Evolutionary conservation across 2,888 invertebrate genomes (phyloP), one percentile per base, ranked within the genome.

Genomic region (Synergus japonicus): DNA sequence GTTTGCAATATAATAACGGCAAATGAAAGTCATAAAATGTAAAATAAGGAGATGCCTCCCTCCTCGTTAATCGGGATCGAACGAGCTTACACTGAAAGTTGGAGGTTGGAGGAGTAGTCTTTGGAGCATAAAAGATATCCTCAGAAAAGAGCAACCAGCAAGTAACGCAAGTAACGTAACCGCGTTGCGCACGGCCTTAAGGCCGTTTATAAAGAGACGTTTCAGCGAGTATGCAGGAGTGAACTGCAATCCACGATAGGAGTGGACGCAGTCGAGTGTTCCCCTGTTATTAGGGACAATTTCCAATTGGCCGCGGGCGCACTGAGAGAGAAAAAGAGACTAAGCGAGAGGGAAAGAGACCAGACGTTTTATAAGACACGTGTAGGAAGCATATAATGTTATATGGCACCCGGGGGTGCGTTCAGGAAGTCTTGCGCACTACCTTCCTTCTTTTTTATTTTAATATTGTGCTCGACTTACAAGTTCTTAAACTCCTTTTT

Each of bases 251-350:
- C 87, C 87, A 86, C 86, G 89, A 90, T 90, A 91, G 89, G 89
- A 90, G 89, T 88, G 88, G 87, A 89, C 87, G 86, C 85, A 86
- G 84, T 82, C 83, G 85, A 83, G 85, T 83, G 86, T 90, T 91
- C 91, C 91, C 90, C 91, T 91, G 91, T 91, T 92, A 92, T 91
- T 92, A 92, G 89, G 91, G 92, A 92, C 92, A 92, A 92, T 92
- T 91, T 92, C 91, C 91, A 91, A 89, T 90, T 87, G 88, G 90
- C 92, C 91, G 84, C 83, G 86, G 91, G 91, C 88, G 85, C 85
- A 87, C 85, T 79, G 82, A 83, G 64, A 76, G 77, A 80, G 82
- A 80, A 82, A 82, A 82, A 81, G 66, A 81, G 86, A 82, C 41
- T 78, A 80, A 84, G 82, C 76, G 77, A 81, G 80, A 79, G 76